A percentile compares a stretch with the other conserved stretches of the same genome.
Conservation (phyloP, 2,113 vertebrate genomes). For the Hystrix cristata region DNA sequence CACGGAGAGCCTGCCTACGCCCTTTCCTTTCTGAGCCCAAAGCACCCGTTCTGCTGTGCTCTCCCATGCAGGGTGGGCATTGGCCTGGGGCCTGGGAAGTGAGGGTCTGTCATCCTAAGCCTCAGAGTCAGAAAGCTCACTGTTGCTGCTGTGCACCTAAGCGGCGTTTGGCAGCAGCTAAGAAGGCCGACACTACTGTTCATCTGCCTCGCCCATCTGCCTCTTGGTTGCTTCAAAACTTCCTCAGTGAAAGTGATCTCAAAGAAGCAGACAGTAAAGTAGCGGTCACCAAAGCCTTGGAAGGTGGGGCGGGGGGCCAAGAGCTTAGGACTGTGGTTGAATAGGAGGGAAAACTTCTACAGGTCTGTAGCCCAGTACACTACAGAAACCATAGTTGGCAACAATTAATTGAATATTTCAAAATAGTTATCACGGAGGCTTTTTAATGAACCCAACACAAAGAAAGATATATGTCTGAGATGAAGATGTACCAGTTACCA, state of each 20-base stretch:
- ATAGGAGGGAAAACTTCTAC: neutral
- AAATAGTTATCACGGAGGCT: neutral
- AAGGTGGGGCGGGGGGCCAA: too few relatives aligned
- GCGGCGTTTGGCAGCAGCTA: neutral
- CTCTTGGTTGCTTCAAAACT: neutral
- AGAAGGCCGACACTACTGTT: neutral
- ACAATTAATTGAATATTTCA: neutral
- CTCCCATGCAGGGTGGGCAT: accelerated
- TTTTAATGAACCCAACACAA: neutral
- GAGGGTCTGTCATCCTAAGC: too few relatives aligned
- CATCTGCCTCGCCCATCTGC: neutral
- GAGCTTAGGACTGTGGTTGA: neutral
- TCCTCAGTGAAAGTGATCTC: neutral
- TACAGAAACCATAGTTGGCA: neutral
- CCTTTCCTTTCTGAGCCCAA: neutral
- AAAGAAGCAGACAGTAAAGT: neutral
- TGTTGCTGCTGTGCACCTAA: neutral
- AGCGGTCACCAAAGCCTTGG: too few relatives aligned
- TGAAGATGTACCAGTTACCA: neutral
- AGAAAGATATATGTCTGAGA: neutral
- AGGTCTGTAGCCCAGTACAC: neutral
- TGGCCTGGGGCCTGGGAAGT: neutral
- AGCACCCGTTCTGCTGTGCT: neutral
- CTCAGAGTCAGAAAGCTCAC: neutral
- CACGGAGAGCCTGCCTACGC: too few relatives aligned